Base-by-base conservation (phyloP, 2,797 vertebrate genomes). In the Anas flavirostris region DNA sequence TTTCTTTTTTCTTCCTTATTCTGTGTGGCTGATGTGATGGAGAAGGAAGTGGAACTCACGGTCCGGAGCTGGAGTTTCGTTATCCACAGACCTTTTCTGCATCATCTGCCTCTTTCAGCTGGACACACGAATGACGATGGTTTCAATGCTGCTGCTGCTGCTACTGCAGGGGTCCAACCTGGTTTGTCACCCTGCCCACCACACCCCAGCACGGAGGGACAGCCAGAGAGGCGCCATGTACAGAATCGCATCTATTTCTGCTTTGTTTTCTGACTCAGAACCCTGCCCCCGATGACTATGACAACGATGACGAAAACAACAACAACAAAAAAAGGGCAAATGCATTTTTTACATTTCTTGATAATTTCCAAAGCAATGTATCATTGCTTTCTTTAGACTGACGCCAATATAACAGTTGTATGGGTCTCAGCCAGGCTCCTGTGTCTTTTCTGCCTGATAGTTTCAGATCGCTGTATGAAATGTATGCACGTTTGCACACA, bases 291-390 rank as follows among this genome's bases (percentile, higher is more conserved):
- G 21, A 91, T 96, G 92, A 96, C 95, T 82, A 97, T 44, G 22
- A 96, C 80, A 15, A 96, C 6, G 4, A 91, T 44, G 72, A 96
- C 37, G 62, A 83, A n/a, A 35, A 95, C 89, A 66, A 96, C 95
- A 88, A 96, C 91, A 96, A 97, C 93, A 92, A 96, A 78, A 95
- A 96, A 97, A 97, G 96, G 97, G 96, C 96, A 97, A 97, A 97
- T 97, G 96, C 97, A 97, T 97, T 97, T 97, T 97, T 97, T 95
- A 96, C 95, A 96, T 96, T 96, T 96, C 93, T 97, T 97, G 95
- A 95, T 97, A 95, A 97, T 97, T 96, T 97, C 93, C 92, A 96
- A 97, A 97, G 90, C 95, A 96, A 97, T 94, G 90, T 97, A 95
- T 91, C 90, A 84, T 97, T 97, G 94, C 96, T 97, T 95, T 97